Percentiles rank a stretch among this genome's conserved stretches.
Conservation (phyloP, 2,888 invertebrate species). For the Drosophila paranaensis region DNA sequence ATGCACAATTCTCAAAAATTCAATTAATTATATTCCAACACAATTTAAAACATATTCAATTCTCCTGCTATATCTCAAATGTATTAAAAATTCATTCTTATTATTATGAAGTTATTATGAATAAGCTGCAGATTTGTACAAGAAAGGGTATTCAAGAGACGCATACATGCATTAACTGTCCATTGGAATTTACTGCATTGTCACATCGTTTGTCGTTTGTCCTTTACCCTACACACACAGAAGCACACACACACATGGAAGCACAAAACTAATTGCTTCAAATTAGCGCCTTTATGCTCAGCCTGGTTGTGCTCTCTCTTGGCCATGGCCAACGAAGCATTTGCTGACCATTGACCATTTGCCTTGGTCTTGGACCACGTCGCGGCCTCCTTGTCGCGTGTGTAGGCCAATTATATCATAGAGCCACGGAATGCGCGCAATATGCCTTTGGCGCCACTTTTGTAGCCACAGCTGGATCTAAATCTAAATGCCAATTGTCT, state of each 20-base stretch:
- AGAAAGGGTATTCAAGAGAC: conserved; percentile 1
- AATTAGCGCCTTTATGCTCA: conserved; percentile 77
- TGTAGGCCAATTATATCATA: conserved; percentile 47
- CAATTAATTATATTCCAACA: too few species aligned
- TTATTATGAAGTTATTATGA: too few species aligned
- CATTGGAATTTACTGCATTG: neutral
- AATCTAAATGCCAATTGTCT: conserved; percentile 7
- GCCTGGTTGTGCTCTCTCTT: conserved; percentile 24
- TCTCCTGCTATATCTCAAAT: too few species aligned
- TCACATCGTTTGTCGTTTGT: conserved; percentile 44
- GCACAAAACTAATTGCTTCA: conserved; percentile 70
- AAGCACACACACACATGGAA: conserved; percentile 6
- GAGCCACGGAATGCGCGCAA: conserved; percentile 38
- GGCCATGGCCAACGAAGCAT: conserved; percentile 39
- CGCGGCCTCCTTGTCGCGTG: conserved; percentile 54
- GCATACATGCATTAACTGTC: neutral
- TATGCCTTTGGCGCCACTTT: conserved; percentile 35
- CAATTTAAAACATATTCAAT: too few species aligned
- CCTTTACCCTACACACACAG: conserved; percentile 5
- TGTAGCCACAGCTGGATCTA: conserved; percentile 30
- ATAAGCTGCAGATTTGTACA: too few species aligned
- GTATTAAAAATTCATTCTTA: too few species aligned
- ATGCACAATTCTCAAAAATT: too few species aligned
- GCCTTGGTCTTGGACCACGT: conserved; percentile 10
- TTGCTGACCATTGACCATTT: conserved; percentile 37